phyloP scores from a whole-genome alignment of 2,888 invertebrate species.

The Spilosoma lubricipeda region DNA sequence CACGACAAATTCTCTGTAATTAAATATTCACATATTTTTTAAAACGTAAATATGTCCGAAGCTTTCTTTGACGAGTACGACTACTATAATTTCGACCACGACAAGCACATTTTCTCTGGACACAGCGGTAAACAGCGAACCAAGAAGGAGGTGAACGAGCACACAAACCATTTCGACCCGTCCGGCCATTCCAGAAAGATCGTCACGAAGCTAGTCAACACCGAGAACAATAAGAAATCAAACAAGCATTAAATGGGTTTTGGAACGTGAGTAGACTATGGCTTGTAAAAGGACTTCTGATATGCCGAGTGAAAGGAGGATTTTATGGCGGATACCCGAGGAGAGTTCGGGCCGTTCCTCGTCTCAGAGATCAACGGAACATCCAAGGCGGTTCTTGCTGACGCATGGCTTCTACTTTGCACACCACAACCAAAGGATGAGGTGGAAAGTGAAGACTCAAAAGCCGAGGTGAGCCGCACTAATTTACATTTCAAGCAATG shows the following conservation, averaged over 20 bases:
- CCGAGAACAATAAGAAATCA: conserved; percentile 92
- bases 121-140: conserved; percentile 96
- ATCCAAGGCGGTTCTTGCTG: conserved; percentile 76
- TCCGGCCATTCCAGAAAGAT: conserved; percentile 97
- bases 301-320: conserved; percentile 79
- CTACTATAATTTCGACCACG: conserved; percentile 97
- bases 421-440: conserved; percentile 61
- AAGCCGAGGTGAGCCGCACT: conserved; percentile 50
- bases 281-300: conserved; percentile 78
- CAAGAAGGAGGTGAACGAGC: conserved; percentile 94
- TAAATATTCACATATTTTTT: conserved; percentile 51
- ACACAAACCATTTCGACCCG: conserved; percentile 97
- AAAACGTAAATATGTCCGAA: conserved; percentile 90
- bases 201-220: conserved; percentile 93
- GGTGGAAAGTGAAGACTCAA: conserved; percentile 57
- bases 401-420: conserved; percentile 75
- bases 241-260: conserved; percentile 68
- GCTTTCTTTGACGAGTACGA: conserved; percentile 96
- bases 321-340: conserved; percentile 79
- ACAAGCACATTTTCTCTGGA: conserved; percentile 94
- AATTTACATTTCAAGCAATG: conserved; percentile 49
- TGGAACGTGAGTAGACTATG: conserved; percentile 64
- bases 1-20: conserved; percentile 61
- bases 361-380: conserved; percentile 82
- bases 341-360: conserved; percentile 69